These are phyloP conservation scores for Pipistrellus kuhlii DNA, from an alignment of 2,797 vertebrate species.

Conservation along the genomic window DNA sequence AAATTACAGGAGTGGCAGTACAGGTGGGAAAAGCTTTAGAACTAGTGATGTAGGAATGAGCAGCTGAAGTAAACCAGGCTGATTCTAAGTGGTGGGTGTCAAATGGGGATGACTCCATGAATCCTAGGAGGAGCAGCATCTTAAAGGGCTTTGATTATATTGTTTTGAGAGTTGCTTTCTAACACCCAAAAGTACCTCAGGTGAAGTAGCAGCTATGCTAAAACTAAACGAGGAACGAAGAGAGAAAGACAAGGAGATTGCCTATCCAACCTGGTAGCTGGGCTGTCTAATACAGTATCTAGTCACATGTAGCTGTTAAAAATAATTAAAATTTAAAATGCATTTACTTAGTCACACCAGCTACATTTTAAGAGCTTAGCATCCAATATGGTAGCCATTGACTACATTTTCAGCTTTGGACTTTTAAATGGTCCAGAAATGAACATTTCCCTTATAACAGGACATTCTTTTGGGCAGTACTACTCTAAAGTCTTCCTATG, in stretches of 20 bases:
- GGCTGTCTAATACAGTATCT: background rate
- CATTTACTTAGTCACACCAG: background rate
- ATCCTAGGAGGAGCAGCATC: background rate
- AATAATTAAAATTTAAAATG: slow-evolving; percentile 7
- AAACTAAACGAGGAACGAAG: slow-evolving; percentile 3
- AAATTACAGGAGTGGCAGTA: background rate
- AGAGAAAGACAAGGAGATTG: background rate
- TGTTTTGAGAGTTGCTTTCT: background rate
- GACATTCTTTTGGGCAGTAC: background rate
- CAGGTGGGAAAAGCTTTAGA: no score
- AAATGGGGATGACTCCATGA: background rate
- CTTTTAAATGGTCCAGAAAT: background rate
- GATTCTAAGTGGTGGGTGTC: background rate
- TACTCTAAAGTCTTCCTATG: background rate
- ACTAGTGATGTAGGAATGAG: background rate
- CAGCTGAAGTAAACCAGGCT: background rate
- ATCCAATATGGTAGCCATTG: no score
- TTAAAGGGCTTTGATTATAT: background rate
- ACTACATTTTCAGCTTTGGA: no score
- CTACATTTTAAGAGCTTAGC: background rate
- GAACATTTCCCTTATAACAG: background rate
- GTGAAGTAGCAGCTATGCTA: slow-evolving; percentile 14
- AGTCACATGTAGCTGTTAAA: background rate
- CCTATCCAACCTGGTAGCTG: background rate
- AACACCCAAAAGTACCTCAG: background rate